Conservation (phyloP, 2,797 vertebrate species). For the Numenius phaeopus region DNA sequence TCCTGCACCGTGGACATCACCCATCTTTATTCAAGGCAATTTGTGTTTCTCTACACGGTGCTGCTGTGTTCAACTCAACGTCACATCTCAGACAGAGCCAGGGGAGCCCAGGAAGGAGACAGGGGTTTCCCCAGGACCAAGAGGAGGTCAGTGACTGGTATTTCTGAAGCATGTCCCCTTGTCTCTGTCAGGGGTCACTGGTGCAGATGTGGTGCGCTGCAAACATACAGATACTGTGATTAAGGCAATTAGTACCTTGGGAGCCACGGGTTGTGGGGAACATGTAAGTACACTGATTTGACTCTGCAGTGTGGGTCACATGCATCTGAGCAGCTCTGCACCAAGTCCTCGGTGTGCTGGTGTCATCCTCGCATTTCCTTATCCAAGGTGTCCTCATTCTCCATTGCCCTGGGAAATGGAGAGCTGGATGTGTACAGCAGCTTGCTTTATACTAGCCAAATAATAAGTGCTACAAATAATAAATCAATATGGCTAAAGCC, state of each 20-base stretch:
- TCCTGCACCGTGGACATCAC: background rate
- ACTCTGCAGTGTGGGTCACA: background rate
- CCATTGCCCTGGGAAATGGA: background rate
- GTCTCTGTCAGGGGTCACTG: background rate
- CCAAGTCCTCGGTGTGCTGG: background rate
- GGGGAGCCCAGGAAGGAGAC: background rate
- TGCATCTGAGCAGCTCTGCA: background rate
- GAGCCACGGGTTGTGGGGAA: background rate
- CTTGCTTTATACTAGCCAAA: background rate
- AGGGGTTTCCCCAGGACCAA: background rate
- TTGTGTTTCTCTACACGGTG: background rate
- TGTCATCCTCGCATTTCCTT: rapidly evolving
- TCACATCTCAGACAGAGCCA: background rate
- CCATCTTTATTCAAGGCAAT: background rate
- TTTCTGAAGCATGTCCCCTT: background rate
- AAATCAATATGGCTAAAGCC: background rate
- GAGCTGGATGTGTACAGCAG: background rate
- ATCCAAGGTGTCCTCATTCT: background rate
- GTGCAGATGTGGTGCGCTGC: background rate
- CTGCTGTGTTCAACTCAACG: background rate
- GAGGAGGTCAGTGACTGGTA: background rate
- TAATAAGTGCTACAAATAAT: background rate
- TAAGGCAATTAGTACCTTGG: background rate
- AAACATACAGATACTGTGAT: too few species aligned
- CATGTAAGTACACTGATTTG: background rate